These are phyloP conservation scores for Callospermophilus lateralis DNA, from an alignment of 2,113 vertebrate species.

Conservation along the genomic window DNA sequence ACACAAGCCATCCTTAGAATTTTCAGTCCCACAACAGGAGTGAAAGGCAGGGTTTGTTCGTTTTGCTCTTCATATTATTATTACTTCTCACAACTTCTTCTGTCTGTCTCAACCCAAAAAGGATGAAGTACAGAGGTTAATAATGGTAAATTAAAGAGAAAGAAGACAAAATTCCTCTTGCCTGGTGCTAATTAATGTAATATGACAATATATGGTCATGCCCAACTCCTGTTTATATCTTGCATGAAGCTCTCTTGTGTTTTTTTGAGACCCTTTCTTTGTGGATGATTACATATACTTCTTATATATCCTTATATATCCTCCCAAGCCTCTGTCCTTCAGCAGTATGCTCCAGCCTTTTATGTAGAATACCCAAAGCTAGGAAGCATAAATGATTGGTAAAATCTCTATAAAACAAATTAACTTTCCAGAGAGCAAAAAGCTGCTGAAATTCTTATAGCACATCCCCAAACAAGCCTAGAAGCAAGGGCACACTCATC, in stretches of 20 bases:
- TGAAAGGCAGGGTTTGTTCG: neutral
- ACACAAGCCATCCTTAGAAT: neutral
- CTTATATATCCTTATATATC: neutral
- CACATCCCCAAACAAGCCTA: neutral
- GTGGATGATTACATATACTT: neutral
- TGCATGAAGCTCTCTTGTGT: neutral
- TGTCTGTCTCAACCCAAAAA: neutral
- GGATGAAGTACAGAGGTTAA: accelerated
- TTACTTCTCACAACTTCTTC: neutral
- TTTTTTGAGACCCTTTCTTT: neutral
- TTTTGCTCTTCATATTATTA: neutral
- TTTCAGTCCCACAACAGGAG: neutral
- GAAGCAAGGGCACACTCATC: no score
- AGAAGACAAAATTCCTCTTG: neutral
- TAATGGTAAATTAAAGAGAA: neutral
- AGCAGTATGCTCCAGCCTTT: neutral
- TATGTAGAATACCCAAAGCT: neutral
- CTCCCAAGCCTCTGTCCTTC: neutral
- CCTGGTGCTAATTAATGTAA: neutral
- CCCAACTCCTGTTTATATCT: neutral
- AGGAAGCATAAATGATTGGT: neutral
- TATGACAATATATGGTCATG: neutral
- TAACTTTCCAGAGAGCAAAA: neutral
- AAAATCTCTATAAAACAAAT: neutral
- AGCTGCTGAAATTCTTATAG: neutral